Percentiles rank a stretch among this genome's conserved stretches.
phyloP scores from a whole-genome alignment of 2,113 vertebrate genomes.

The Brienomyrus longianalis region DNA sequence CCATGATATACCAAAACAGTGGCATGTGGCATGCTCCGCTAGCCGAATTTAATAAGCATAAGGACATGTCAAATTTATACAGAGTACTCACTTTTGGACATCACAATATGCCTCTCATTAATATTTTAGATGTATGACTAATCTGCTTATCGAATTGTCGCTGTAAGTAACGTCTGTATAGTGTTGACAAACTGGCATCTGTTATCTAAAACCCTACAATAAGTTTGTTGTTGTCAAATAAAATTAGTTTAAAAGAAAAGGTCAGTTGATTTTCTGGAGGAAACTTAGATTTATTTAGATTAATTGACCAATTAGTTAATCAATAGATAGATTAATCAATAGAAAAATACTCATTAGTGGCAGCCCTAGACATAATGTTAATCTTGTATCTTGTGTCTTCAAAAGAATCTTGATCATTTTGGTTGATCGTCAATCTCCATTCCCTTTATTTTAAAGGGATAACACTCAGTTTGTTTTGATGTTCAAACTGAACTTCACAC shows the following conservation, averaged over 20 bases:
- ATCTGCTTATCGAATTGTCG: not conserved
- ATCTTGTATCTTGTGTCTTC: not conserved
- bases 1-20: not conserved
- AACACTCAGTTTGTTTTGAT: not conserved
- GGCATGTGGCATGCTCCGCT: not conserved
- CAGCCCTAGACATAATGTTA: not conserved
- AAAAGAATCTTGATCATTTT: not conserved
- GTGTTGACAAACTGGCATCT: not conserved
- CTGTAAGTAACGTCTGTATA: not conserved
- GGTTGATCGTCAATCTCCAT: not conserved
- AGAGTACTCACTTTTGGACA: not conserved
- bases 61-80: not conserved
- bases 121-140: not conserved
- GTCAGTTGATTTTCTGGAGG: not conserved
- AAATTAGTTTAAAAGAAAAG: not conserved
- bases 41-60: not conserved
- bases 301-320: not conserved
- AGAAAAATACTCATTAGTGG: not conserved
- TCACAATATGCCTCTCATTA: not conserved
- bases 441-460: not conserved
- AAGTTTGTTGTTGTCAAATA: not conserved
- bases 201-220: not conserved
- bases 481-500: not conserved
- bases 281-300: not conserved
- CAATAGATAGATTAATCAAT: not conserved